Conservation (phyloP, 2,797 vertebrate species). For the Distichodus sexfasciatus region DNA sequence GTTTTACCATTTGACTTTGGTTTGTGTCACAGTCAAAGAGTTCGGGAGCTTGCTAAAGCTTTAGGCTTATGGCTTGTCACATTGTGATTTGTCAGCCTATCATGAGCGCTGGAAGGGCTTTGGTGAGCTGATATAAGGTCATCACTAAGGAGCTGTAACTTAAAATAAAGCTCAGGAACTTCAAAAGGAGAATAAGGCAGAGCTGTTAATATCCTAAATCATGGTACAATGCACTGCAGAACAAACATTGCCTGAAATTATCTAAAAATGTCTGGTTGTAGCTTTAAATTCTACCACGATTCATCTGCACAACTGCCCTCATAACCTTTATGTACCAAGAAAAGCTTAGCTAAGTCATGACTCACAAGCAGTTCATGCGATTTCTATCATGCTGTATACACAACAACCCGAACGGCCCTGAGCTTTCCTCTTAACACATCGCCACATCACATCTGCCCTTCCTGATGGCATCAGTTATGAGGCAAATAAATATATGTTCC, state of each 20-base stretch:
- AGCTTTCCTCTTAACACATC: not conserved
- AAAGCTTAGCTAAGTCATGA: not conserved
- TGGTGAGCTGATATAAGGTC: not conserved
- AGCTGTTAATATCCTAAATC: not conserved
- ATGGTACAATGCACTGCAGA: not conserved
- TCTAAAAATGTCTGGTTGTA: not conserved
- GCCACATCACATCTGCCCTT: not conserved
- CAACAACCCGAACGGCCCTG: not conserved
- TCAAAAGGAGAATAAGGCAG: not conserved
- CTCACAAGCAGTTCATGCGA: not conserved
- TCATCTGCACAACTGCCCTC: not conserved
- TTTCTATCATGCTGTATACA: slow-evolving; percentile 4
- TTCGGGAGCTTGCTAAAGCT: not conserved
- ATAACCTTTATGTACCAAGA: not conserved
- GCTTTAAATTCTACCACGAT: not conserved
- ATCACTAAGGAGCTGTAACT: not conserved
- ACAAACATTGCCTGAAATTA: not conserved
- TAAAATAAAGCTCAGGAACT: not conserved
- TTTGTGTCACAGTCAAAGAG: not conserved
- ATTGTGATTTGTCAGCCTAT: no score
- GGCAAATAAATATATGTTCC: not conserved
- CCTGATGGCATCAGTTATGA: not conserved
- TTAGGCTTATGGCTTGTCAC: no score
- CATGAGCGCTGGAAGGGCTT: no score
- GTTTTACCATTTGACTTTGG: not conserved